Conservation (phyloP, 2,888 invertebrate species). For the Hedya salicella region DNA sequence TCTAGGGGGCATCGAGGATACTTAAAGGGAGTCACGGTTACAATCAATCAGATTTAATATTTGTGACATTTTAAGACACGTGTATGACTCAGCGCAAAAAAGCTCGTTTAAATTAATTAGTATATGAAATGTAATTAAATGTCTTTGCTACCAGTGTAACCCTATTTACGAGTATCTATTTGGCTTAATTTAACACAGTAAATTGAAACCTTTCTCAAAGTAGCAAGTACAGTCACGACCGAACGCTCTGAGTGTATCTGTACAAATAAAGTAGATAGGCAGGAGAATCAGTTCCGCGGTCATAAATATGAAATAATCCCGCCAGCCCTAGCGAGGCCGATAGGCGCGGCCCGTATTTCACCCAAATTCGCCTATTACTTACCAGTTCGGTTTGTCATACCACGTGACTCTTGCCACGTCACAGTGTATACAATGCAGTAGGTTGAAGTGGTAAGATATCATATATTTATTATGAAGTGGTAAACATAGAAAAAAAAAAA, state of each 20-base stretch:
- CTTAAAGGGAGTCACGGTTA: too few relatives aligned
- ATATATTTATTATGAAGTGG: not conserved
- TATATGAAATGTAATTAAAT: too few relatives aligned
- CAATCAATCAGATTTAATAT: too few relatives aligned
- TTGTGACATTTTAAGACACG: too few relatives aligned
- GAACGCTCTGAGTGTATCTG: not conserved
- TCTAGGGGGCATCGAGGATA: too few relatives aligned
- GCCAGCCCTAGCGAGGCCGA: constrained; percentile 25
- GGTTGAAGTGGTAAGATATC: not conserved
- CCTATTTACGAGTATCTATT: too few relatives aligned
- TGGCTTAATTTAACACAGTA: too few relatives aligned
- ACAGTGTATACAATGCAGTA: constrained; percentile 8
- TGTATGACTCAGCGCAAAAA: too few relatives aligned
- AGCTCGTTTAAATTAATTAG: too few relatives aligned
- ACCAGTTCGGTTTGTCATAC: constrained; percentile 55
- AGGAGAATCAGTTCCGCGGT: constrained; percentile 5
- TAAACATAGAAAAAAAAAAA: too few relatives aligned
- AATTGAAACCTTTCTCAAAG: too few relatives aligned
- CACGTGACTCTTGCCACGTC: constrained; percentile 34
- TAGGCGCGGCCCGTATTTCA: constrained; percentile 57
- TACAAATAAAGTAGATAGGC: constrained; percentile 2
- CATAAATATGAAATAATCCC: constrained; percentile 39
- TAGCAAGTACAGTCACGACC: not conserved
- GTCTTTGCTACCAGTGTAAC: too few relatives aligned
- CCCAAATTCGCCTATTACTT: constrained; percentile 62